phyloP scores from a whole-genome alignment of 2,888 invertebrate species.

The Lepetodrilus schrolli region DNA sequence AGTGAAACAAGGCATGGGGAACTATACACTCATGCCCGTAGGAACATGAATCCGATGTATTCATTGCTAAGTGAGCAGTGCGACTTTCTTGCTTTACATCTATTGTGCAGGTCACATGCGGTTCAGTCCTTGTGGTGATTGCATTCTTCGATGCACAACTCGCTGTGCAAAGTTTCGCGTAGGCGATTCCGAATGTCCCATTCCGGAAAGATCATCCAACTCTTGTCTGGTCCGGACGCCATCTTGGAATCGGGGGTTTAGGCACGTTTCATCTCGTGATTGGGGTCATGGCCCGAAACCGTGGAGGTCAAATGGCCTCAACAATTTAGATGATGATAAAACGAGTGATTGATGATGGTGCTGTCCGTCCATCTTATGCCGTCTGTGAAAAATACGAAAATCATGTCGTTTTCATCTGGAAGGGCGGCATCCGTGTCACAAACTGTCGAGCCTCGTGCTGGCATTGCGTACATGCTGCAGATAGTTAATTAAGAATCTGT shows the following conservation, averaged over 20 bases:
- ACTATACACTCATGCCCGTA: background rate
- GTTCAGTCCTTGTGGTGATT: conserved; percentile 1
- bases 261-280: conserved; percentile 20
- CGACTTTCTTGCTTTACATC: background rate
- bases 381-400: conserved; percentile 2
- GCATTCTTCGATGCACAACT: background rate
- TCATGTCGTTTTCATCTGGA: no score
- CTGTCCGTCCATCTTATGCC: background rate
- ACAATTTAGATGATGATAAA: conserved; percentile 25
- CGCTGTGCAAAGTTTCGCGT: background rate
- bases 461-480: no score
- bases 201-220: conserved; percentile 25
- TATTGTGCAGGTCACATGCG: conserved; percentile 13
- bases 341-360: conserved; percentile 16
- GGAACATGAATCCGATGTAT: background rate
- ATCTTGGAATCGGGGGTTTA: background rate
- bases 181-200: background rate
- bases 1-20: background rate
- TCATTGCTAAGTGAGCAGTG: background rate
- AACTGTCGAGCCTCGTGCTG: no score
- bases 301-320: background rate
- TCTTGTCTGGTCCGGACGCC: background rate
- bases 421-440: no score
- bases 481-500: no score
- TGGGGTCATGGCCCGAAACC: conserved; percentile 16